These are phyloP conservation scores for Corythoichthys haematopterus DNA, from an alignment of 2,113 vertebrate genomes.

Conservation along the genomic window DNA sequence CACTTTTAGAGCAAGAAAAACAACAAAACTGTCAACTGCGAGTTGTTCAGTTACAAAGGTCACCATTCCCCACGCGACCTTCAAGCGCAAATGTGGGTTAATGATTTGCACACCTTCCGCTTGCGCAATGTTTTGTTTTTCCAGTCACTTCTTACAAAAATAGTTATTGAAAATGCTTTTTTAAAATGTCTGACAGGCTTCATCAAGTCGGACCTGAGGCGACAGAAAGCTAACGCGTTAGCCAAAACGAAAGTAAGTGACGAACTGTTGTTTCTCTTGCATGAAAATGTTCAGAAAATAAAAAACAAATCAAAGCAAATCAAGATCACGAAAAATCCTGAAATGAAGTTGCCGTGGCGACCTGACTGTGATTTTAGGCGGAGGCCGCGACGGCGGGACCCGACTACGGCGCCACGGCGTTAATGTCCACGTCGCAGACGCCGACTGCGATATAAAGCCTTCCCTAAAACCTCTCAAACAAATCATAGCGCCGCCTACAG, in stretches of 20 bases:
- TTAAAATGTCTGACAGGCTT: background rate
- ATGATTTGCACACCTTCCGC: conserved; percentile 4
- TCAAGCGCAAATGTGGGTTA: background rate
- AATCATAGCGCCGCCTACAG: conserved; percentile 48
- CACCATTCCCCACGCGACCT: background rate
- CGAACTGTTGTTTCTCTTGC: background rate
- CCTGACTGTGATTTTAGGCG: conserved; percentile 65
- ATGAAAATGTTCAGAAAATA: background rate
- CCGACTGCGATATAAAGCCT: conserved; percentile 37
- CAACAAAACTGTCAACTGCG: background rate
- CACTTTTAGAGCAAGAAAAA: too few species aligned
- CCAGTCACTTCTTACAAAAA: background rate
- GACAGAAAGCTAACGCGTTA: conserved; percentile 79
- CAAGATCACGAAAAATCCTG: background rate
- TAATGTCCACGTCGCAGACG: conserved; percentile 47
- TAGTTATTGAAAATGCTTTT: background rate
- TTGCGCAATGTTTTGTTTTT: background rate
- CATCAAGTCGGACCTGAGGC: conserved; percentile 84
- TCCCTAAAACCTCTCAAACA: conserved; percentile 14
- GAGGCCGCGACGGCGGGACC: conserved; percentile 33
- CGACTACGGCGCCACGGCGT: conserved; percentile 58
- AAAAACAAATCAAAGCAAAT: background rate
- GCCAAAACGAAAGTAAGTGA: conserved; percentile 78
- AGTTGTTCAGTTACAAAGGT: conserved; percentile 11
- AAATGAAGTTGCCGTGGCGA: background rate